A percentile compares a stretch with the other conserved stretches of the same genome.
phyloP scores from a whole-genome alignment of 1,140 invertebrate genomes.

The Watersipora subatra region DNA sequence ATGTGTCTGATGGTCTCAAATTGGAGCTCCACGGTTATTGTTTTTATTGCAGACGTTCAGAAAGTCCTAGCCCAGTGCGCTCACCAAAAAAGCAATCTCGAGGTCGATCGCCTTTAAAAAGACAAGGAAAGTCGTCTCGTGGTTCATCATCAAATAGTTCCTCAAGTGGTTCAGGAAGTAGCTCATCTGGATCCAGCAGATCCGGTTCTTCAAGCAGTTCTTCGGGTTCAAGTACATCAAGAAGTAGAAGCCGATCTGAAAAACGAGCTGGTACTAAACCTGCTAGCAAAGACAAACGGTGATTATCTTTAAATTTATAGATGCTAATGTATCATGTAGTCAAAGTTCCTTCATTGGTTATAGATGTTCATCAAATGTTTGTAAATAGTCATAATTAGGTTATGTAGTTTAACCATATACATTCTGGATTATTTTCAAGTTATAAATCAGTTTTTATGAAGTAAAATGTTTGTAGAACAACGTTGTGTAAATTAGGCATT shows the following conservation, averaged over 20 bases:
- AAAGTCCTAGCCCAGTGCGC: neutral
- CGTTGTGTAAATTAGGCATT: no score
- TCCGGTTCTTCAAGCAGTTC: constrained; percentile 3
- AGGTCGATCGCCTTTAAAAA: neutral
- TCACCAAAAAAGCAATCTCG: neutral
- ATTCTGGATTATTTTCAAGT: no score
- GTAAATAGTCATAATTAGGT: no score
- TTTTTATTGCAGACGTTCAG: neutral
- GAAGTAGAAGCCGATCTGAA: neutral
- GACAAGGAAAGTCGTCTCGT: neutral
- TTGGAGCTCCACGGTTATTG: no score
- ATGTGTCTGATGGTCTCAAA: no score
- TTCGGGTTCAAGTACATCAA: constrained; percentile 6
- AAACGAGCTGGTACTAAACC: neutral
- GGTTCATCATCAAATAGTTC: neutral
- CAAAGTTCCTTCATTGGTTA: neutral
- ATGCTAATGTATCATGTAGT: neutral
- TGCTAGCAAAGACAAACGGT: neutral
- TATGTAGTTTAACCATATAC: no score
- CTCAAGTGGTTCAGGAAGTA: constrained; percentile 3
- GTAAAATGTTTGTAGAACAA: no score
- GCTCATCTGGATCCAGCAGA: constrained; percentile 4
- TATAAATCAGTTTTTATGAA: no score
- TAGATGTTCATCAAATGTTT: no score
- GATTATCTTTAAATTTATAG: neutral